Evolutionary conservation across 2,797 vertebrate species (phyloP), one percentile per base, ranked within the genome.

Genomic region (Thaleichthys pacificus): DNA sequence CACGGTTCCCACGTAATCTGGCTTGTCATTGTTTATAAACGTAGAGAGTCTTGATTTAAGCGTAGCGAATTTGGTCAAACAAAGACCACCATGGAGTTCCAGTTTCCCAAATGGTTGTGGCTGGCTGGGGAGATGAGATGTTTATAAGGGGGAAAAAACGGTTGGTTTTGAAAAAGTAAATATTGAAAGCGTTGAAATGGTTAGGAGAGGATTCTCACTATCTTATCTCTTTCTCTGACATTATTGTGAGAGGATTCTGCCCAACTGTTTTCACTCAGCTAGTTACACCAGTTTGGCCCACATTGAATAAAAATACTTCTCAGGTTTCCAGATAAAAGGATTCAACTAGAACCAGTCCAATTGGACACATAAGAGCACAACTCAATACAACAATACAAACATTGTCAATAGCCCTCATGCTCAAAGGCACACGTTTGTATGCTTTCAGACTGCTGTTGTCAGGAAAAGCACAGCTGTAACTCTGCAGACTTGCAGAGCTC

Each of bases 391-490:
- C 42, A 47, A 47, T 47, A 47, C 11, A 14, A 47, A 12, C 42
- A 3, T 47, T 12, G 42, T 47, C 42, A 47, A 47, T 47, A 47
- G 42, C 42, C 42, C 42, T 47, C 42, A 12, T 47, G 42, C 42
- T 47, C 11, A 47, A 47, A 47, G 12, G 42, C 71, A 74, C 22
- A 60, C 30, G 75, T 72, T 81, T 83, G n/a, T 77, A 73, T 68
- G 28, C 66, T 49, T 62, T 14, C 57, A 24, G 58, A 17, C 64
- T 28, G 62, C 60, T 51, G 69, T 61, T 42, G 54, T 57, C 30
- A 49, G 56, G 24, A 58, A 84, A 77, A 74, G 71, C 77, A 78
- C 88, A 89, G 88, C 89, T 87, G 89, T 87, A 85, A 77, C 79
- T 78, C 69, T 75, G 76, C 74, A 71, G 78, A 77, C 78, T 80